A percentile compares a stretch with the other conserved stretches of the same genome.
These are phyloP conservation scores for Spisula subtruncata DNA, from an alignment of 2,888 invertebrate species.

Conservation along the genomic window DNA sequence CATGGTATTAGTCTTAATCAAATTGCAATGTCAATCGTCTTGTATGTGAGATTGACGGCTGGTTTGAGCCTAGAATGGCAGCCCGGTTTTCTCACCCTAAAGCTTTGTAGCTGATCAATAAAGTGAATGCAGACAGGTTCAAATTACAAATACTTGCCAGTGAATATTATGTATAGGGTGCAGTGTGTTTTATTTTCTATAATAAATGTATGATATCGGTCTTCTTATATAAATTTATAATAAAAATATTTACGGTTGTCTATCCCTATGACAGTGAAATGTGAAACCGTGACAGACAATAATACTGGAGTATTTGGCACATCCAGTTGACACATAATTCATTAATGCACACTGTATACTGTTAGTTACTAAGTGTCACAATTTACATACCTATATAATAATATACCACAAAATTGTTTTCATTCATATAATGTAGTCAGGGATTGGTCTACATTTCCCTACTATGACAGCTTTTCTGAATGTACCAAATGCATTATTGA, in stretches of 20 bases:
- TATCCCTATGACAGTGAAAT: constrained; percentile 7
- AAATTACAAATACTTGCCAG: too few relatives aligned
- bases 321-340: not conserved
- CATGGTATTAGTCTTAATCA: too few relatives aligned
- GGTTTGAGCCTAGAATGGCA: too few relatives aligned
- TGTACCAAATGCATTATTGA: not conserved
- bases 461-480: not conserved
- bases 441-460: constrained; percentile 10
- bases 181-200: not conserved
- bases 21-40: too few relatives aligned
- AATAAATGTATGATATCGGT: not conserved
- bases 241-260: not conserved
- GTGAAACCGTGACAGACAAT: not conserved
- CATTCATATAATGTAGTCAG: not conserved
- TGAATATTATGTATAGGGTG: too few relatives aligned
- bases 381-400: not conserved
- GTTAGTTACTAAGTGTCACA: too few relatives aligned
- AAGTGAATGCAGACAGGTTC: too few relatives aligned
- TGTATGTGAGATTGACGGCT: too few relatives aligned
- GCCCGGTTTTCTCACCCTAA: too few relatives aligned
- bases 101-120: too few relatives aligned
- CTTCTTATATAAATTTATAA: not conserved
- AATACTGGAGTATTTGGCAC: not conserved
- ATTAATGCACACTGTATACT: not conserved
- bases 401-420: constrained; percentile 3